phyloP scores from a whole-genome alignment of 37 sponge, comb jelly and placozoan genomes.

The Axinella damicornis region DNA sequence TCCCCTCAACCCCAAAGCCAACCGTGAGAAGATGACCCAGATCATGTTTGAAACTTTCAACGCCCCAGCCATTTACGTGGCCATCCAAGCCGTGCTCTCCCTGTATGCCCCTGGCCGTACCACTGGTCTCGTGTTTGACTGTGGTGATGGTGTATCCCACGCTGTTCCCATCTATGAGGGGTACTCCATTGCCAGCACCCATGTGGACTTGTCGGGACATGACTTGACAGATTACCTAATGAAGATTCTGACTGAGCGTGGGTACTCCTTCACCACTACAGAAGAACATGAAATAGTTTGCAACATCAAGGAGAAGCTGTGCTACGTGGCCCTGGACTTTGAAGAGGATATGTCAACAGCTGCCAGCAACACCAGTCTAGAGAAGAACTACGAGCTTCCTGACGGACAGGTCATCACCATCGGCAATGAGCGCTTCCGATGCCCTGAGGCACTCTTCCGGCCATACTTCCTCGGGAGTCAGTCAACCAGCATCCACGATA shows the following conservation, averaged over 20 bases:
- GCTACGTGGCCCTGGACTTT: constrained; percentile 99
- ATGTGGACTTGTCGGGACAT: constrained; percentile 98
- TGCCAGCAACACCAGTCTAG: constrained; percentile 89
- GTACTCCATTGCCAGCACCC: constrained; percentile 98
- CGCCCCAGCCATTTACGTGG: constrained; percentile 99
- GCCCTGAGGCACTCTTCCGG: constrained; percentile 92
- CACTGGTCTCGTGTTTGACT: constrained; percentile 99
- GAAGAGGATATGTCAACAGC: constrained; percentile 99
- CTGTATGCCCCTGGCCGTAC: constrained; percentile 99
- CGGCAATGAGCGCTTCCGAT: constrained; percentile 97
- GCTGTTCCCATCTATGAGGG: constrained; percentile 99
- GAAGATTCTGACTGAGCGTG: constrained; percentile 99
- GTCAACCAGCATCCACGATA: constrained; percentile 99
- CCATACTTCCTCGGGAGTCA: constrained; percentile 96
- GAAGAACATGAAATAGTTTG: constrained; percentile 97
- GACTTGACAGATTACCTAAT: constrained; percentile 99
- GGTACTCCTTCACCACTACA: constrained; percentile 96
- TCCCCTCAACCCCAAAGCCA: constrained; percentile 99
- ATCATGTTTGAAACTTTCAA: constrained; percentile 99
- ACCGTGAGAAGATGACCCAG: constrained; percentile 99
- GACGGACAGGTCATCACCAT: constrained; percentile 99
- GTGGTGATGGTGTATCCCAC: constrained; percentile 99
- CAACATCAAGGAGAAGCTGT: constrained; percentile 98
- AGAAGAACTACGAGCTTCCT: constrained; percentile 99
- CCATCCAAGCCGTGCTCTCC: constrained; percentile 99